Evolutionary conservation across 2,888 invertebrate genomes (phyloP), one percentile per base, ranked within the genome.

Genomic region (Timandra comae): DNA sequence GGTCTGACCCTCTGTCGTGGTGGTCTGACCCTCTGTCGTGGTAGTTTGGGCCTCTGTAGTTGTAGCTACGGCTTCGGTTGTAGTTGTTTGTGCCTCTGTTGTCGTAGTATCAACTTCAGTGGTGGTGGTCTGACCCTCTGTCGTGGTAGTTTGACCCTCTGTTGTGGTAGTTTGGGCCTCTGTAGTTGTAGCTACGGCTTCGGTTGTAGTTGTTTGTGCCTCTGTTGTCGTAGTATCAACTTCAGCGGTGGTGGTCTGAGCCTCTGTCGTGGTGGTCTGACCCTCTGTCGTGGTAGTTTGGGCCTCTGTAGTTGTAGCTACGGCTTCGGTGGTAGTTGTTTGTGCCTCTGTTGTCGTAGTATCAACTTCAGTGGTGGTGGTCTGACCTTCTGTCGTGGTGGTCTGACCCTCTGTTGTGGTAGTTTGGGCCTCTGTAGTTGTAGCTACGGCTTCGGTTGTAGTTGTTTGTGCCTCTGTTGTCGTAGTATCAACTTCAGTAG

Each of bases 401-500:
- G 33, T n/a, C n/a, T n/a, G 20, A 0, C 2, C 30, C 4, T 25
- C 16, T 1, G 41, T 40, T 0, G 33, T 39, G 0, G 33, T 19
- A 0, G 37, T 29, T 2, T 8, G 20, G 2, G 22, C 33, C 3
- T 30, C 33, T 0, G 37, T 32, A 1, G 38, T 26, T 2, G 13
- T n/a, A 3, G 30, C 26, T 2, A 31, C 11, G 1, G 23, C 4
- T 1, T 32, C 42, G 7, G 41, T 37, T 0, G 47, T 11, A 6
- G 35, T 38, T 2, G 33, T 34, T 16, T 35, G 11, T n/a, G 12
- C 25, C 1, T 36, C 35, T n/a, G 41, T 30, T 1, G 31, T 43
- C 3, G 42, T 26, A 1, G n/a, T 6, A 1, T 28, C 12, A 1
- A 35, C 27, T n/a, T n/a, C n/a, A n/a, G n/a, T 34, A n/a, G 36